Base-by-base conservation (phyloP, 1,140 invertebrate species). In the Scaptomyza montana region DNA sequence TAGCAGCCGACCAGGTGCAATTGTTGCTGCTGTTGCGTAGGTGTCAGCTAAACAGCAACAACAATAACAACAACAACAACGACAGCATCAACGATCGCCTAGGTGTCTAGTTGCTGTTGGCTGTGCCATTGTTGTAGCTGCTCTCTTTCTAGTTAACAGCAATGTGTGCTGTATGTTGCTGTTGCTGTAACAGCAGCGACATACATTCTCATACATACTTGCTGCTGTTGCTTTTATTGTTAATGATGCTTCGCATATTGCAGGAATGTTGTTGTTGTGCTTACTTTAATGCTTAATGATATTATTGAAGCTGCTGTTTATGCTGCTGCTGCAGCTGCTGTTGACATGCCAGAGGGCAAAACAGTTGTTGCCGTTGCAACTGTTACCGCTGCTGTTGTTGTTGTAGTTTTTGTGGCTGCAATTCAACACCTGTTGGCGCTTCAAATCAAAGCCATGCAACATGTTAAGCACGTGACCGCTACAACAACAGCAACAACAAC, bases 401-500 rank as follows among this genome's bases (percentile, higher is more conserved):
- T 6, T 33, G 30, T 33, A 5, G 30, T 7, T 33, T 2, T 33
- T 33, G 30, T 33, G 30, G 30, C 39, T 19, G 50, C 51, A 49
- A 69, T 63, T 47, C 68, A 46, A 65, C 68, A 71, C 62, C 68
- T 71, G 68, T 46, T 71, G 61, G 53, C 68, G 68, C 68, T 71
- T 28, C 49, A 60, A 60, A 73, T 73, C 70, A 73, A 73, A 73
- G 70, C 62, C 66, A 30, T 19, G 9, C 13, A 54, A 54, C 19
- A 36, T 16, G 45, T 47, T 9, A 33, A 66, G 78, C 78, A 80
- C 78, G 78, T 81, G 78, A 80, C 78, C 67, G 56, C 28, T 59
- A 36, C 53, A 71, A 13, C 68, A 64, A 28, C 63, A 43, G 13
- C 46, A 45, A 39, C 45, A 66, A 33, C 70, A 56, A 64, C 68